A percentile compares a stretch with the other conserved stretches of the same genome.
Evolutionary conservation across 2,113 vertebrate genomes (phyloP).

Genomic region (Phaethon lepturus): DNA sequence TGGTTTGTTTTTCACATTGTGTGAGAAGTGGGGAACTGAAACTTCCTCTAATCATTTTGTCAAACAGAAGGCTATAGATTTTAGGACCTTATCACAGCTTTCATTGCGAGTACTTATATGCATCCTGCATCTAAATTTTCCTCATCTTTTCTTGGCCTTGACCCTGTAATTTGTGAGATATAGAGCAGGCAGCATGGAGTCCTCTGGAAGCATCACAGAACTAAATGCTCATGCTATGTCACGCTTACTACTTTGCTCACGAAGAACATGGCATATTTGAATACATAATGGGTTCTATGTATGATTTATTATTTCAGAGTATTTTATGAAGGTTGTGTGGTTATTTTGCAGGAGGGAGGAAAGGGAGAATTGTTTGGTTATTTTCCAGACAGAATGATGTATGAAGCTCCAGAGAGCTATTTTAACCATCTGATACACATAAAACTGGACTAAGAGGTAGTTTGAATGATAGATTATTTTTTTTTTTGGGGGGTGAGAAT

Average conservation of each 20-base stretch:
- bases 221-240: background rate
- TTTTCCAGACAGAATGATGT: background rate
- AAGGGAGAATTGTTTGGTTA: background rate
- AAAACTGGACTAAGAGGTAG: background rate
- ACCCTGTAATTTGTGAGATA: background rate
- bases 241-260: rapidly evolving
- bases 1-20: background rate
- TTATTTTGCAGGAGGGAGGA: background rate
- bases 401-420: background rate
- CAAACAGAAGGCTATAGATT: background rate
- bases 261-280: background rate
- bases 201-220: background rate
- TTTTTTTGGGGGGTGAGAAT: background rate
- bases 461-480: background rate
- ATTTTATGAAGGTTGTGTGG: background rate
- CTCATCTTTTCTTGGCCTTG: background rate
- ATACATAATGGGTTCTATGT: background rate
- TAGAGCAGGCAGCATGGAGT: background rate
- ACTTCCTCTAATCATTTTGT: background rate
- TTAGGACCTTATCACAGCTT: background rate
- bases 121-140: background rate
- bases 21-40: background rate
- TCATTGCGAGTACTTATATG: background rate
- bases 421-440: background rate
- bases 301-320: background rate